Percentiles rank a stretch among this genome's conserved stretches.
These are phyloP conservation scores for Anarsia innoxiella DNA, from an alignment of 2,888 invertebrate genomes.

Conservation along the genomic window DNA sequence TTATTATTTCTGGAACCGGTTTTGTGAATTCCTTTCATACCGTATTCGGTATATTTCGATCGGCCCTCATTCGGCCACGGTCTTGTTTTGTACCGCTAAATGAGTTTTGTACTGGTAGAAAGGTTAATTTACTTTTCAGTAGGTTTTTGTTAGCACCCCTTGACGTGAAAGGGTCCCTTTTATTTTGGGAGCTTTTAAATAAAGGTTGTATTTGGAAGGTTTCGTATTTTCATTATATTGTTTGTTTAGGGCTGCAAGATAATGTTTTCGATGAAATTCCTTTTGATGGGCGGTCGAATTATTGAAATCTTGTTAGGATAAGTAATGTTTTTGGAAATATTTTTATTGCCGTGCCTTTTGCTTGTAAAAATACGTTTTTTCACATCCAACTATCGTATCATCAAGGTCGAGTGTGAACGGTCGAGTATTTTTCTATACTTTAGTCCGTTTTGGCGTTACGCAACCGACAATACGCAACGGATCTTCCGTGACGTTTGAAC, in stretches of 20 bases:
- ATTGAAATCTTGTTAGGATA: too few species aligned
- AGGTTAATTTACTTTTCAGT: slow-evolving; percentile 64
- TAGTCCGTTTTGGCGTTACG: too few species aligned
- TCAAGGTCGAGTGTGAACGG: too few species aligned
- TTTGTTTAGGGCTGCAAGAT: slow-evolving; percentile 9
- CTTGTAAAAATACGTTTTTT: too few species aligned
- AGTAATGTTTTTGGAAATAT: too few species aligned
- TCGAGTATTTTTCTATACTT: too few species aligned
- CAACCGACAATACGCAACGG: too few species aligned
- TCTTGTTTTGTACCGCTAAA: slow-evolving; percentile 68
- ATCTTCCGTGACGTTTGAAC: too few species aligned
- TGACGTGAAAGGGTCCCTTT: slow-evolving; percentile 33
- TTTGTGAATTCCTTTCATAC: slow-evolving; percentile 55
- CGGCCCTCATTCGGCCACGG: slow-evolving; percentile 47
- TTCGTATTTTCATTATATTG: slow-evolving; percentile 8
- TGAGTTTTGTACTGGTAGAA: slow-evolving; percentile 60
- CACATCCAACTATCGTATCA: too few species aligned
- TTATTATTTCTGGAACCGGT: slow-evolving; percentile 27
- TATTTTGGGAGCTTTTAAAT: slow-evolving; percentile 24
- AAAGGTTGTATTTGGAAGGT: slow-evolving; percentile 5
- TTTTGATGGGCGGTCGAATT: background rate
- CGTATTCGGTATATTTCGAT: slow-evolving; percentile 48
- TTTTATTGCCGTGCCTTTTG: too few species aligned
- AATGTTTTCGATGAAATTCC: background rate
- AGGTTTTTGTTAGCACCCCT: slow-evolving; percentile 39